Evolutionary conservation across 2,113 vertebrate species (phyloP).

Genomic region (Tyto alba): DNA sequence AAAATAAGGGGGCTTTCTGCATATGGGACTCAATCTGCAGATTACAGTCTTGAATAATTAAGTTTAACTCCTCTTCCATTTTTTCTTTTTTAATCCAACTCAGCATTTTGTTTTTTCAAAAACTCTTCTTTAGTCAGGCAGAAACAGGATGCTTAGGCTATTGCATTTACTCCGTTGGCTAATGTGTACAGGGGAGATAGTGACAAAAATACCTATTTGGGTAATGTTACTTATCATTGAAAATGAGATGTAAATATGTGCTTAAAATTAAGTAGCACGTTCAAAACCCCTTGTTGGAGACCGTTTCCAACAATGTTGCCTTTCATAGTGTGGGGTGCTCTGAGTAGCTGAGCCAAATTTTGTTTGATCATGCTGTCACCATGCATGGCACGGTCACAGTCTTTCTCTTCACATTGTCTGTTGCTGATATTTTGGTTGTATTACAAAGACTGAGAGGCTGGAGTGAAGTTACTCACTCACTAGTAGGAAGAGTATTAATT

Average conservation of each 20-base stretch:
- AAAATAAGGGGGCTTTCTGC: background rate
- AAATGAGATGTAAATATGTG: background rate
- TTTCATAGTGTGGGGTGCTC: background rate
- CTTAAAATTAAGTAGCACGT: background rate
- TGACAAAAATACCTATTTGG: background rate
- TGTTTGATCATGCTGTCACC: background rate
- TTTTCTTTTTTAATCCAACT: background rate
- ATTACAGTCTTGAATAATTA: background rate
- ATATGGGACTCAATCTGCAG: background rate
- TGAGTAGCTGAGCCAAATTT: background rate
- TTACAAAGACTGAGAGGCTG: background rate
- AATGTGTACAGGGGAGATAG: background rate
- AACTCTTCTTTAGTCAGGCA: background rate
- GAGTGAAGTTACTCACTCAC: background rate
- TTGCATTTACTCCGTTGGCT: background rate
- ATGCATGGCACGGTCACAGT: background rate
- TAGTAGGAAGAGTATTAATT: background rate
- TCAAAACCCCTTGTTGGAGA: background rate
- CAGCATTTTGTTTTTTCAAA: background rate
- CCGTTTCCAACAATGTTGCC: background rate
- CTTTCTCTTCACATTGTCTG: fast-evolving
- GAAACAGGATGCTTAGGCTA: background rate
- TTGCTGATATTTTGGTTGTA: background rate
- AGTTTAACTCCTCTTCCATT: background rate
- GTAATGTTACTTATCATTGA: background rate